phyloP scores from a whole-genome alignment of 2,888 invertebrate species.

The Xestia rhomboidea region DNA sequence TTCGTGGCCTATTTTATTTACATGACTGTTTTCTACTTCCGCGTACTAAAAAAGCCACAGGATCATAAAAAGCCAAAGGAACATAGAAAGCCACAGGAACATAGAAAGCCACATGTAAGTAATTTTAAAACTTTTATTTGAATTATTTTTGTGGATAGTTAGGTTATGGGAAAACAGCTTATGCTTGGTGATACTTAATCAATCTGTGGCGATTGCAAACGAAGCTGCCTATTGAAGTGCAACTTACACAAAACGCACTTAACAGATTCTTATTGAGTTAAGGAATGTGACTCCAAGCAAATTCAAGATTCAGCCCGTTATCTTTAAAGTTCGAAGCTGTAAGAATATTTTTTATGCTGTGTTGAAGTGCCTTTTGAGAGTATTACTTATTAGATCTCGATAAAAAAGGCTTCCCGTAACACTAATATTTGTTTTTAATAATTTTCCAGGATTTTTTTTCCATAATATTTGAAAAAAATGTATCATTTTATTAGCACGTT shows the following conservation, averaged over 20 bases:
- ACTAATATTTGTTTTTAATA: neutral
- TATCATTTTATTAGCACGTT: neutral
- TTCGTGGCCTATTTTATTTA: no score
- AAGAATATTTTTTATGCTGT: neutral
- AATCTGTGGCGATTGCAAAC: neutral
- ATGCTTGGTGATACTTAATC: neutral
- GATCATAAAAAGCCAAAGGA: no score
- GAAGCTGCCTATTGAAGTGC: neutral
- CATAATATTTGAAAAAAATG: neutral
- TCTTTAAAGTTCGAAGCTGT: neutral
- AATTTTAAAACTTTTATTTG: neutral
- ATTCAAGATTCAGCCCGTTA: neutral
- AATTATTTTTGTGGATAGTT: neutral
- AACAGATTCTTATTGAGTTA: neutral
- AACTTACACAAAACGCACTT: neutral
- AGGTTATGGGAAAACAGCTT: neutral
- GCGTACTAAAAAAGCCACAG: no score
- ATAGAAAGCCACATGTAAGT: conserved; percentile 22
- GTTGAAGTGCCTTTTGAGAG: no score
- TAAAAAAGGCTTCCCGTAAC: neutral
- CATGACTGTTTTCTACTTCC: no score
- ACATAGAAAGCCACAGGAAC: no score
- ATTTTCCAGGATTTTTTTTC: neutral
- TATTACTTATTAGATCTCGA: neutral
- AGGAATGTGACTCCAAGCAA: neutral